Base-by-base conservation (phyloP, 2,888 invertebrate species). In the Tortricodes alternella region DNA sequence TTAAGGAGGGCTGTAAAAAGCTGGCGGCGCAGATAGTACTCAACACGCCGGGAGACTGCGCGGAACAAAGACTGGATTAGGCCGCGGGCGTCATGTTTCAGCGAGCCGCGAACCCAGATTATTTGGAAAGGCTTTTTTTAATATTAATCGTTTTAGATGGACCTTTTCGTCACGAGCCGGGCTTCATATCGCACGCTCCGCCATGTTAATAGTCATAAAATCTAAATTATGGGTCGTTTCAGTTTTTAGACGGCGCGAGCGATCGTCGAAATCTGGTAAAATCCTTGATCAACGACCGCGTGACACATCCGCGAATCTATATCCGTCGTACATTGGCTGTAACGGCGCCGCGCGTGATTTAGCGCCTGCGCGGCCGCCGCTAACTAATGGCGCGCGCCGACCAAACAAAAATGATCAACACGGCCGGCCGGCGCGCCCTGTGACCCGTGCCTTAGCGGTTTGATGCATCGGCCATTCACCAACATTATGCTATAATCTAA, bases 381-480 rank as follows among this genome's bases (percentile, higher is more conserved):
- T 75, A 69, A 78, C 75, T n/a, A 68, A 78, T 73, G 73, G 71
- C 66, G 52, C 29, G 53, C 62, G 71, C 63, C 70, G 68, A 64
- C 71, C 69, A 71, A 73, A 78, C 74, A 79, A 78, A 79, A 78
- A 76, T 76, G 73, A 78, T 76, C 73, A 74, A 73, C 74, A n/a
- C n/a, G n/a, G n/a, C n/a, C n/a, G n/a, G n/a, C n/a, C n/a, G n/a
- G n/a, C n/a, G n/a, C n/a, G n/a, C n/a, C n/a, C n/a, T n/a, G n/a
- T n/a, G n/a, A n/a, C n/a, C n/a, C n/a, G n/a, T n/a, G n/a, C n/a
- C n/a, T n/a, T n/a, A n/a, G n/a, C n/a, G n/a, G n/a, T n/a, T n/a
- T n/a, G n/a, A n/a, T n/a, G n/a, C n/a, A n/a, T n/a, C n/a, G n/a
- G n/a, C n/a, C n/a, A n/a, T n/a, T n/a, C n/a, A n/a, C n/a, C n/a